A percentile compares a stretch with the other conserved stretches of the same genome.
Conservation (phyloP, 2,888 invertebrate genomes). For the Frankliniella intonsa region DNA sequence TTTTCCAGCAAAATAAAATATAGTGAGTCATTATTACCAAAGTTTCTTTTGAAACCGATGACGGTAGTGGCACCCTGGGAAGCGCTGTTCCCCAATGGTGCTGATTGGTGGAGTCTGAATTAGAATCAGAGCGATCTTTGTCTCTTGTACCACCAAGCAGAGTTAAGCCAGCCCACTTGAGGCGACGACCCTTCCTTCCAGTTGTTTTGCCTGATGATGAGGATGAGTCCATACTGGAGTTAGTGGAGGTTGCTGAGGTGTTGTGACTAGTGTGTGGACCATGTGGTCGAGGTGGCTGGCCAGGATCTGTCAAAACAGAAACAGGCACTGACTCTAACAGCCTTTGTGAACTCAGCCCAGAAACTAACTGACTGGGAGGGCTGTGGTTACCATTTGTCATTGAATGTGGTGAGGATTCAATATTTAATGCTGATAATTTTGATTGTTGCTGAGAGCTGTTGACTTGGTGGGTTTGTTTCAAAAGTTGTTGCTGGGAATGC, state of each 20-base stretch:
- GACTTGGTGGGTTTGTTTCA: slow-evolving; percentile 30
- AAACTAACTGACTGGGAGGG: no score
- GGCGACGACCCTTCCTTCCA: neutral
- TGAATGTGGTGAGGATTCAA: neutral
- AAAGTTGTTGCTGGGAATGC: slow-evolving; percentile 28
- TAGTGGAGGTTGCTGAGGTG: neutral
- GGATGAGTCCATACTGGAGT: slow-evolving; percentile 12
- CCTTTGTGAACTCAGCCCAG: no score
- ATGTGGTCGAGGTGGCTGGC: neutral
- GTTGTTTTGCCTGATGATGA: neutral
- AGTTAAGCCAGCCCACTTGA: neutral
- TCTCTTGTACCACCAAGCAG: neutral
- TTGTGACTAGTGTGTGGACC: neutral
- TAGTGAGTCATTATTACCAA: slow-evolving; percentile 53
- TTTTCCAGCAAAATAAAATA: slow-evolving; percentile 10
- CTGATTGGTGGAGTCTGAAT: neutral
- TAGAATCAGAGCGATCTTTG: neutral
- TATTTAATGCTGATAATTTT: slow-evolving; percentile 30
- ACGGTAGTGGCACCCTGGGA: slow-evolving; percentile 65
- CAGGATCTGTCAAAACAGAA: neutral
- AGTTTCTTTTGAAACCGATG: slow-evolving; percentile 73
- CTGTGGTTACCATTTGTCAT: neutral
- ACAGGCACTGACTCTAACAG: neutral
- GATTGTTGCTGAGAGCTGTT: slow-evolving; percentile 27
- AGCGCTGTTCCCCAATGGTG: slow-evolving; percentile 3